A percentile compares a stretch with the other conserved stretches of the same genome.
Conservation (phyloP, 2,113 vertebrate species). For the Mystacornis crossleyi region DNA sequence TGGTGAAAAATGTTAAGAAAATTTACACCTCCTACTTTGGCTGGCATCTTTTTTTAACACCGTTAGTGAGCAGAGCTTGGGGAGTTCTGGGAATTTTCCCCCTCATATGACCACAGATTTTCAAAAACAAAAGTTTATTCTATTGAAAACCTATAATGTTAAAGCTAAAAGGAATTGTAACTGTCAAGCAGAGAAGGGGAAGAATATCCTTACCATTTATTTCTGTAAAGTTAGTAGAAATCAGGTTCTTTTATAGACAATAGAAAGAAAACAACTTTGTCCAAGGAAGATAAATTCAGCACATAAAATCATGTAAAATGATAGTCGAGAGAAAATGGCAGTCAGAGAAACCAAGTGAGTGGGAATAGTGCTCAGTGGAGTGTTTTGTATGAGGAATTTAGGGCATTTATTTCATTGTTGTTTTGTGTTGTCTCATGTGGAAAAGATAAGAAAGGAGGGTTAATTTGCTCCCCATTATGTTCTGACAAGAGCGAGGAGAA, state of each 20-base stretch:
- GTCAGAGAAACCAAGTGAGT: slow-evolving; percentile 8
- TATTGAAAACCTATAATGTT: not conserved
- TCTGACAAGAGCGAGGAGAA: not conserved
- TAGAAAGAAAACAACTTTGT: slow-evolving; percentile 12
- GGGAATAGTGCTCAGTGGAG: not conserved
- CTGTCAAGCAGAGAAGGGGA: not conserved
- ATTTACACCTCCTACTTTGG: slow-evolving; percentile 61
- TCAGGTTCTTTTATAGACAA: not conserved
- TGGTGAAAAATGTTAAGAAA: slow-evolving; percentile 33
- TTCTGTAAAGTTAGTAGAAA: slow-evolving; percentile 11
- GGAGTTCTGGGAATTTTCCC: slow-evolving; percentile 41
- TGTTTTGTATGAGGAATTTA: slow-evolving; percentile 4
- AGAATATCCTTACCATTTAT: slow-evolving; percentile 4
- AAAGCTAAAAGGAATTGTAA: not conserved
- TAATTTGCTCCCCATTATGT: not conserved
- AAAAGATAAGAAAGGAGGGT: not conserved
- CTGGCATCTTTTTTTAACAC: slow-evolving; percentile 58
- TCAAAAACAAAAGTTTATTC: not conserved
- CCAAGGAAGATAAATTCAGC: slow-evolving; percentile 11
- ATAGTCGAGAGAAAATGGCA: not conserved
- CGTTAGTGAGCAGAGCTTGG: slow-evolving; percentile 1
- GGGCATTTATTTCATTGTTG: slow-evolving; percentile 10
- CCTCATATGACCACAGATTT: slow-evolving; percentile 40
- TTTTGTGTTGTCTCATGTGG: not conserved
- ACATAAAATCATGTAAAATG: slow-evolving; percentile 4